Evolutionary conservation across 2,888 invertebrate genomes (phyloP), one percentile per base, ranked within the genome.

Genomic region (Parthenolecanium corni): DNA sequence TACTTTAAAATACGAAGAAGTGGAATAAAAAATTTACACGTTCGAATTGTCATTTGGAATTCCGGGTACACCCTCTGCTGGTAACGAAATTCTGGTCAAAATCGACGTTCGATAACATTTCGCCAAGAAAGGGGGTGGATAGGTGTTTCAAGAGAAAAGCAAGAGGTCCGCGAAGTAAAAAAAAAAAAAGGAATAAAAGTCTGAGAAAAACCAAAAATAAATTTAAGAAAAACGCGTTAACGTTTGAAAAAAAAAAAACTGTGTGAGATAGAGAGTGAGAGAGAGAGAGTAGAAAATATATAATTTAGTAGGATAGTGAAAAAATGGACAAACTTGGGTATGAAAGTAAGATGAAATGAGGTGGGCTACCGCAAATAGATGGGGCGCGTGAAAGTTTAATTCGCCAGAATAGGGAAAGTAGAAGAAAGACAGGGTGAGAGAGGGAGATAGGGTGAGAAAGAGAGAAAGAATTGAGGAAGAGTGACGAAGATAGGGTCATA

Each of bases 321-420:
- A 58, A 58, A 58, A 58, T 58, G 58, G 58, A 47, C 51, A 58
- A 49, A 58, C 47, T n/a, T 38, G 31, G 49, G 58, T 58, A 58
- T 58, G 58, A 58, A 58, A 58, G 58, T 58, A 47, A 58, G 58
- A 58, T 58, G 58, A 58, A 47, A 58, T 58, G 49, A 58, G 58
- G 58, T 58, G 58, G 58, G 58, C 58, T 58, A 58, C 58, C 58
- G 51, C 58, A 58, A 58, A 58, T 58, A 58, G 58, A 58, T 58
- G 38, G 58, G 38, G 49, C 58, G 58, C 58, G 58, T 58, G 58
- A 58, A 58, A 58, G 58, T 58, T 58, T 58, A 58, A 58, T 58
- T 58, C 58, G 58, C 47, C 21, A 36, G 16, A 31, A 31, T 18
- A 46, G 25, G 49, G 23, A 49, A n/a, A 46, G 46, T 18, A 47